Conservation (phyloP, 2,888 invertebrate species). For the Euplagia quadripunctaria region DNA sequence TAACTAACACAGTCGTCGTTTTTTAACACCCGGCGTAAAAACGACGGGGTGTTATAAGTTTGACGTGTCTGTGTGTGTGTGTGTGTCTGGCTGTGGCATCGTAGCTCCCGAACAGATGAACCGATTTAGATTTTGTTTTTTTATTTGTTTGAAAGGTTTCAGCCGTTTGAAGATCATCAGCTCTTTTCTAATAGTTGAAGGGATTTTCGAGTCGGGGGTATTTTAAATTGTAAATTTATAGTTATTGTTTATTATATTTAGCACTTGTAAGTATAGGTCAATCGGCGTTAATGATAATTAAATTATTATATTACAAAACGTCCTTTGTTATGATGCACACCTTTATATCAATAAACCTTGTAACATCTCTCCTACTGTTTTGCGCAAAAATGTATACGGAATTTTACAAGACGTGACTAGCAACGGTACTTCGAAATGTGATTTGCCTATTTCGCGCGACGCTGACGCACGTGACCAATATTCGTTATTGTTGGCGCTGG, state of each 20-base stretch:
- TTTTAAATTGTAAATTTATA: no score
- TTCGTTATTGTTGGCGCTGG: constrained; percentile 1
- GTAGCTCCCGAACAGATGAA: no score
- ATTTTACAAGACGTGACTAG: constrained; percentile 23
- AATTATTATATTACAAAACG: not conserved
- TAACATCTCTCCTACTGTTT: not conserved
- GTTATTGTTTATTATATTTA: no score
- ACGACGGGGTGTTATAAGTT: no score
- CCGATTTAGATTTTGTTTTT: no score
- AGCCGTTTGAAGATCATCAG: no score
- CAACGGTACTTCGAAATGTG: constrained; percentile 12
- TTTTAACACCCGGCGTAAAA: no score
- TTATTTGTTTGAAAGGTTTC: no score
- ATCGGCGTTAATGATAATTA: not conserved
- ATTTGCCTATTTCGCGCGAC: constrained; percentile 8
- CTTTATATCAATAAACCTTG: not conserved
- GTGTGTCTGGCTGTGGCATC: no score
- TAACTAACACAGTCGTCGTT: not conserved
- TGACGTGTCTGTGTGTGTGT: no score
- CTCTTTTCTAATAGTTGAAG: no score
- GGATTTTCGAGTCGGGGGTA: no score
- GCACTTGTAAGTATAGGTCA: not conserved
- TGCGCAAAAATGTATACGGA: constrained; percentile 5
- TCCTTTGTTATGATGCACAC: not conserved
- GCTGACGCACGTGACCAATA: constrained; percentile 15